A percentile compares a stretch with the other conserved stretches of the same genome.
Conservation (phyloP, 2,113 vertebrate genomes). For the Crotalus helleri region DNA sequence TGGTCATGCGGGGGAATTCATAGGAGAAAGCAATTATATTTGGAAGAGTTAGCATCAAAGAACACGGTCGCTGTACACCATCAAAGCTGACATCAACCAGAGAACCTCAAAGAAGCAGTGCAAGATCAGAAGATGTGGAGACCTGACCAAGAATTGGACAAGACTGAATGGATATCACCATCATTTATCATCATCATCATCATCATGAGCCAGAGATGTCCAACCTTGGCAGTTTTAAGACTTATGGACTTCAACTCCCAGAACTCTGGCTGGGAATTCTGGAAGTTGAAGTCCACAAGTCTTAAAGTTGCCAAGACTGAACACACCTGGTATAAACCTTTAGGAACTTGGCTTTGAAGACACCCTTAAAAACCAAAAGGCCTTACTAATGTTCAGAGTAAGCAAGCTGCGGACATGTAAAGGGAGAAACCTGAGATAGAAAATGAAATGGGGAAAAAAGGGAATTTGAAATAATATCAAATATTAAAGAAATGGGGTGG, state of each 20-base stretch:
- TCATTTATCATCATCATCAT: neutral
- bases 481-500: neutral
- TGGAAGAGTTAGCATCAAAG: neutral
- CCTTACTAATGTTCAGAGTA: neutral
- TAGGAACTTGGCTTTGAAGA: neutral
- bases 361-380: neutral
- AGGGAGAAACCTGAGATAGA: neutral
- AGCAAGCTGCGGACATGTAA: neutral
- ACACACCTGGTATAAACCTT: neutral
- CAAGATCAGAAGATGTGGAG: neutral
- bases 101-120: neutral
- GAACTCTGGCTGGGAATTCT: neutral
- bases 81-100: neutral
- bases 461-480: neutral
- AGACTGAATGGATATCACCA: neutral
- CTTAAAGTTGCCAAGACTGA: neutral
- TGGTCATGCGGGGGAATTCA: neutral
- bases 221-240: neutral
- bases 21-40: neutral
- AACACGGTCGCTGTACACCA: neutral
- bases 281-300: neutral
- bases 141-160: neutral
- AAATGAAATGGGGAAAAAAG: neutral
- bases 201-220: neutral
- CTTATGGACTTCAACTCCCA: neutral